Conservation (phyloP, 2,113 vertebrate genomes). For the Brachyistius frenatus region DNA sequence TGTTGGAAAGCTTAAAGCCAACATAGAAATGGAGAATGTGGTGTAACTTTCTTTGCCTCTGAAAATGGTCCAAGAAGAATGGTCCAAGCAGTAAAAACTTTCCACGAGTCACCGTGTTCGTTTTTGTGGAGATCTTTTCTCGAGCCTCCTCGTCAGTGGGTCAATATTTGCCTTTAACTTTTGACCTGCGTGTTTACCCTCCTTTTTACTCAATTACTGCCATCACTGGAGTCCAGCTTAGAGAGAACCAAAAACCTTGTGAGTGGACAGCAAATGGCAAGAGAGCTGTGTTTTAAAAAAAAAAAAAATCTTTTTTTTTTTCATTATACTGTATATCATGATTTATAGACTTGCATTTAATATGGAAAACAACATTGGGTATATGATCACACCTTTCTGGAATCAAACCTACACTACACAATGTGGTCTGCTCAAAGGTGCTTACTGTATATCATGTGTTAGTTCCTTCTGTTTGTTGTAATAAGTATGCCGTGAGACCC, state of each 20-base stretch:
- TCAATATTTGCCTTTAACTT: constrained; percentile 81
- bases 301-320: neutral
- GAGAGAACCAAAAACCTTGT: neutral
- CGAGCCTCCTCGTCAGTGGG: constrained; percentile 71
- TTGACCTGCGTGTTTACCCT: constrained; percentile 77
- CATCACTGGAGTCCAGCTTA: constrained; percentile 17
- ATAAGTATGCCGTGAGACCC: too few species aligned
- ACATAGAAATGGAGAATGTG: constrained; percentile 15
- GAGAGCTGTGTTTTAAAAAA: neutral
- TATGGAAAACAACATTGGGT: neutral
- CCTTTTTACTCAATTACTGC: constrained; percentile 59
- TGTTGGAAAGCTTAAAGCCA: constrained; percentile 36
- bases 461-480: too few species aligned
- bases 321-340: neutral
- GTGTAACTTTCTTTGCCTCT: constrained; percentile 37
- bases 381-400: neutral
- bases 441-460: too few species aligned
- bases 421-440: neutral
- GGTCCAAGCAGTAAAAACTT: constrained; percentile 39
- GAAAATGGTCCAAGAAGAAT: constrained; percentile 40
- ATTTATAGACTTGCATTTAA: constrained; percentile 4
- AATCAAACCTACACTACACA: neutral
- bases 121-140: constrained; percentile 62
- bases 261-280: neutral
- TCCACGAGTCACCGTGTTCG: constrained; percentile 32